Evolutionary conservation across 2,797 vertebrate genomes (phyloP), one percentile per base, ranked within the genome.

Genomic region (Diplodus sargus): DNA sequence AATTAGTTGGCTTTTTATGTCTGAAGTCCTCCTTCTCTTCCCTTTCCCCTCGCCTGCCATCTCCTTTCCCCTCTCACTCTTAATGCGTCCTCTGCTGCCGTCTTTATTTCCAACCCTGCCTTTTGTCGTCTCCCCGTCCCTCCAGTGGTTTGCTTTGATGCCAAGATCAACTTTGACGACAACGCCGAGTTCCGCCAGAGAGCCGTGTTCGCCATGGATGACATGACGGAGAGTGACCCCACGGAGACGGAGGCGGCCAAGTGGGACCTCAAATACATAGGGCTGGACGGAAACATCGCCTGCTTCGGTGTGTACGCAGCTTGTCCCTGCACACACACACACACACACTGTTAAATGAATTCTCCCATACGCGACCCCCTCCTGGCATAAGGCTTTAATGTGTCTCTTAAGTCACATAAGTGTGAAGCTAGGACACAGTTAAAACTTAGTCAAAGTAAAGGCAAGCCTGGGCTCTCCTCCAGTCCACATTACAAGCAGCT

Each of bases 151-250:
- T 99, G 98, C 93, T 99, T 99, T 81, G 98, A 99, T 91, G 98
- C 98, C 74, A 99, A 99, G 93, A 99, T 99, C 94, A 99, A 97
- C 95, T 99, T 99, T 73, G 98, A 99, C 62, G 98, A 99, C 95
- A 99, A 99, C 0, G 98, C 98, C 0, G 97, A 99, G 95, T 99
- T 99, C 89, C 96, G 98, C 75, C 98, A 99, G 94, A 99, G 97
- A 92, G 95, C 95, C 13, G 97, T 99, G 92, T 99, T 99, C 84
- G 97, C 97, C 78, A 95, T 99, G 98, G 97, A 98, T 59, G 97
- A 99, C 95, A 97, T 96, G 87, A 96, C 96, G 17, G 98, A 99
- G 91, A 98, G 96, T 63, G 97, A 99, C 87, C 97, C 97, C 78
- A 97, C 96, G 14, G 98, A 99, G 94, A 97, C 93, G 0, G 97